phyloP scores from a whole-genome alignment of 53 echinoderm and acorn worm genomes.

The Hippasteria phrygiana region DNA sequence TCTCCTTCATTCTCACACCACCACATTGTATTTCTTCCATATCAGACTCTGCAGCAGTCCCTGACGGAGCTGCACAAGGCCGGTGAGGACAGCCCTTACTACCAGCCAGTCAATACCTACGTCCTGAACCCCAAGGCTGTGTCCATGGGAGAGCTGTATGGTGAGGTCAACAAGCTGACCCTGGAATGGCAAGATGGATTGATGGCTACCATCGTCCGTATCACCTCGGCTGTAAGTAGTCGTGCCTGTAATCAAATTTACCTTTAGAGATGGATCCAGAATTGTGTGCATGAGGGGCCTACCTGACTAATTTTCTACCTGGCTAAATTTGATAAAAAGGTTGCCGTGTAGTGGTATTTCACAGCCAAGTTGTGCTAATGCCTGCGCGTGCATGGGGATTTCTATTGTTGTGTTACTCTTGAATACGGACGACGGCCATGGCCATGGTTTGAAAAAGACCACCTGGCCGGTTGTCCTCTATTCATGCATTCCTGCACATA shows the following conservation, averaged over 20 bases:
- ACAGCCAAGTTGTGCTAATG: no score
- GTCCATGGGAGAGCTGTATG: slow-evolving; percentile 98
- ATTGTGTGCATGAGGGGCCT: no score
- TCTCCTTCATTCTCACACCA: not conserved
- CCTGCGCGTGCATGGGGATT: no score
- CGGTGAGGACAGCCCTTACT: slow-evolving; percentile 84
- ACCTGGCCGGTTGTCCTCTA: no score
- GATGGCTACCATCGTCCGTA: slow-evolving; percentile 93
- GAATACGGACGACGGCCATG: no score
- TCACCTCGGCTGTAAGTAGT: slow-evolving; percentile 87
- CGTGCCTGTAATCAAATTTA: not conserved
- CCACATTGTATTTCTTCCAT: not conserved
- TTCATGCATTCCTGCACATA: no score
- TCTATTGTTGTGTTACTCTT: no score
- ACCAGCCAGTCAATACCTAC: slow-evolving; percentile 91
- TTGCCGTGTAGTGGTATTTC: no score
- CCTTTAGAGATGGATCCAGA: no score
- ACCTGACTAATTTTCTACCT: not conserved
- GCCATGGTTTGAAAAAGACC: no score
- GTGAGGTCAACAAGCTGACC: slow-evolving; percentile 97
- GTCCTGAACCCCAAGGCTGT: slow-evolving; percentile 98
- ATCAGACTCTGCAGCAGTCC: slow-evolving; percentile 79
- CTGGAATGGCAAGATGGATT: slow-evolving; percentile 99
- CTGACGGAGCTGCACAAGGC: slow-evolving; percentile 87
- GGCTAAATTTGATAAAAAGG: no score